A percentile compares a stretch with the other conserved stretches of the same genome.
Conservation (phyloP, 92 coral and sea anemone genomes). For the Heliopora coerulea region DNA sequence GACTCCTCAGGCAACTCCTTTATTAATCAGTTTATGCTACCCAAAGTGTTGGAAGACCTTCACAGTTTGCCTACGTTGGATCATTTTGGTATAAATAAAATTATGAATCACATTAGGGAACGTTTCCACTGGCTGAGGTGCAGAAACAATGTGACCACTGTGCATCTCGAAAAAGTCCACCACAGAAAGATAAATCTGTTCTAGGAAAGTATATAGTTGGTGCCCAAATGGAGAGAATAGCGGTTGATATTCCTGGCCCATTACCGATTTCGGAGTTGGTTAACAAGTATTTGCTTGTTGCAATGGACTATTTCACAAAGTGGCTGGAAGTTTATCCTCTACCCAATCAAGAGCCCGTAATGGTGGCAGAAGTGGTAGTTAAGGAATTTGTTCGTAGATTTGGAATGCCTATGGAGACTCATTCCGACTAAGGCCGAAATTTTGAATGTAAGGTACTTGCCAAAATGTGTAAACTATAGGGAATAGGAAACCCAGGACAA, state of each 20-base stretch:
- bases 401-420: constrained; percentile 13
- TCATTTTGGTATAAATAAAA: constrained; percentile 43
- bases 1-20: neutral
- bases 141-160: constrained; percentile 24
- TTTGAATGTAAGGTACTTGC: constrained; percentile 15
- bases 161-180: constrained; percentile 41
- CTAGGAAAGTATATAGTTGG: constrained; percentile 18
- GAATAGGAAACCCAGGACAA: constrained; percentile 47
- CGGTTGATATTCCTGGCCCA: constrained; percentile 10
- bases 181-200: constrained; percentile 8
- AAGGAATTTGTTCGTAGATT: neutral
- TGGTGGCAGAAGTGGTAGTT: constrained; percentile 11
- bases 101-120: constrained; percentile 12
- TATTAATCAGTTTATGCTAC: constrained; percentile 22
- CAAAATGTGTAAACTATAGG: constrained; percentile 47
- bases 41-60: constrained; percentile 16
- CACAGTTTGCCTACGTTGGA: constrained; percentile 39
- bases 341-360: constrained; percentile 16
- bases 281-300: constrained; percentile 12
- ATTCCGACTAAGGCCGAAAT: constrained; percentile 29
- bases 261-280: constrained; percentile 1
- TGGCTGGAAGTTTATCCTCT: constrained; percentile 29
- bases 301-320: constrained; percentile 37
- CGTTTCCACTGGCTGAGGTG: constrained; percentile 39
- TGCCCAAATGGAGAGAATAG: constrained; percentile 1